phyloP scores from a whole-genome alignment of 2,888 invertebrate genomes.

The Ennomos erosarius region DNA sequence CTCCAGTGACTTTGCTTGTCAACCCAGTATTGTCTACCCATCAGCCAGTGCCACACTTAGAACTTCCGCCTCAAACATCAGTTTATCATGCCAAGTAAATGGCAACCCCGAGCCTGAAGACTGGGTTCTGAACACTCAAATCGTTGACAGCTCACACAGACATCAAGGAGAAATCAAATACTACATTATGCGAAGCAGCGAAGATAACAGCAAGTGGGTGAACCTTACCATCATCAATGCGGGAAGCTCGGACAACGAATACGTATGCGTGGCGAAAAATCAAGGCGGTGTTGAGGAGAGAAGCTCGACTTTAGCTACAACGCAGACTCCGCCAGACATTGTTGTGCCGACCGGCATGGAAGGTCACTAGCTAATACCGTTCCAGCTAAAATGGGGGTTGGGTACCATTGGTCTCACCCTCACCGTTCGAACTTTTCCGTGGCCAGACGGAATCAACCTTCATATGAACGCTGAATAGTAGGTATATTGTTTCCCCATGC shows the following conservation, averaged over 20 bases:
- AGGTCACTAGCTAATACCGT: too few species aligned
- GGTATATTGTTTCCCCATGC: too few species aligned
- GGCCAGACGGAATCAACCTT: too few species aligned
- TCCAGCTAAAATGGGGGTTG: too few species aligned
- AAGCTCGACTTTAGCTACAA: conserved; percentile 88
- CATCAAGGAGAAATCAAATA: conserved; percentile 82
- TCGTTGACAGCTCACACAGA: conserved; percentile 83
- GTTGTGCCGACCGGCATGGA: conserved; percentile 82
- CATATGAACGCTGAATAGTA: too few species aligned
- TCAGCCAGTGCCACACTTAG: conserved; percentile 85
- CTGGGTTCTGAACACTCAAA: conserved; percentile 89
- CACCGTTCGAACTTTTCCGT: too few species aligned
- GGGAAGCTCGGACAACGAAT: conserved; percentile 87
- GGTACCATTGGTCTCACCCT: too few species aligned
- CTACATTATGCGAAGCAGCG: conserved; percentile 60
- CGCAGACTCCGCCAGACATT: conserved; percentile 71
- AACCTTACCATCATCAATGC: conserved; percentile 89
- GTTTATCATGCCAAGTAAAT: conserved; percentile 89
- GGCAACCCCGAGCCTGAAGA: conserved; percentile 91
- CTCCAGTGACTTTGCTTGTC: conserved; percentile 92
- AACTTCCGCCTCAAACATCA: conserved; percentile 87
- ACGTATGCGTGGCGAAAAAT: conserved; percentile 93
- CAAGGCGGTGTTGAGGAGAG: conserved; percentile 92
- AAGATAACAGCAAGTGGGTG: conserved; percentile 84
- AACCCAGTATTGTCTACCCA: conserved; percentile 90